Evolutionary conservation across 2,113 vertebrate species (phyloP).

Genomic region (Addax nasomaculatus): DNA sequence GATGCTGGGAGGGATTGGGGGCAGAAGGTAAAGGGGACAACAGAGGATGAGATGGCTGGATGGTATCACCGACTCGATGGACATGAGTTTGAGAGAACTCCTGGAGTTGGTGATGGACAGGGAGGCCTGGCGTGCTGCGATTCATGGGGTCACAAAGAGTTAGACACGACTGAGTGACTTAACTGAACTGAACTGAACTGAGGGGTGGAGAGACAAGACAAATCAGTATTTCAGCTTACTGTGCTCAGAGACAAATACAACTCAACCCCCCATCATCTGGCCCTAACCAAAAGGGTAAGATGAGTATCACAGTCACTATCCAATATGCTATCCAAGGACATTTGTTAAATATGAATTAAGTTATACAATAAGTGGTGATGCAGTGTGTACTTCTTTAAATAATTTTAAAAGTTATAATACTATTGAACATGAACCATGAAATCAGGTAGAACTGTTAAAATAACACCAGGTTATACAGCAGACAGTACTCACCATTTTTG

Average conservation of each 20-base stretch:
- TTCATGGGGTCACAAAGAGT: no score
- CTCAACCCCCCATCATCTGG: background rate
- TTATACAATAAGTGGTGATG: background rate
- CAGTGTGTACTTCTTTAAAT: background rate
- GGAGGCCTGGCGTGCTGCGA: no score
- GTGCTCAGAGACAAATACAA: background rate
- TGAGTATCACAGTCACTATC: background rate
- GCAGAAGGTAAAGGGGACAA: no score
- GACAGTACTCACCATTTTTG: conserved; percentile 91
- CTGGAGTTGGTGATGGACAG: no score
- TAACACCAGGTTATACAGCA: background rate
- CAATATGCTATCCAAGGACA: background rate
- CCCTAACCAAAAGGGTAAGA: background rate
- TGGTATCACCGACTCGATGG: no score
- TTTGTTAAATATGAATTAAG: background rate
- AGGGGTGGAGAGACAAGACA: background rate
- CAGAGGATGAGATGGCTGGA: no score
- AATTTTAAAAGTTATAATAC: conserved; percentile 1
- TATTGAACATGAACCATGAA: background rate
- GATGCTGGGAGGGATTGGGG: no score
- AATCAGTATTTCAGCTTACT: background rate
- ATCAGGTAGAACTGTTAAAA: background rate
- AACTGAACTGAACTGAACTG: no score
- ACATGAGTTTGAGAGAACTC: no score
- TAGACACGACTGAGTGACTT: accelerated